phyloP scores from a whole-genome alignment of 2,797 vertebrate genomes.

The Gallirallus australis region DNA sequence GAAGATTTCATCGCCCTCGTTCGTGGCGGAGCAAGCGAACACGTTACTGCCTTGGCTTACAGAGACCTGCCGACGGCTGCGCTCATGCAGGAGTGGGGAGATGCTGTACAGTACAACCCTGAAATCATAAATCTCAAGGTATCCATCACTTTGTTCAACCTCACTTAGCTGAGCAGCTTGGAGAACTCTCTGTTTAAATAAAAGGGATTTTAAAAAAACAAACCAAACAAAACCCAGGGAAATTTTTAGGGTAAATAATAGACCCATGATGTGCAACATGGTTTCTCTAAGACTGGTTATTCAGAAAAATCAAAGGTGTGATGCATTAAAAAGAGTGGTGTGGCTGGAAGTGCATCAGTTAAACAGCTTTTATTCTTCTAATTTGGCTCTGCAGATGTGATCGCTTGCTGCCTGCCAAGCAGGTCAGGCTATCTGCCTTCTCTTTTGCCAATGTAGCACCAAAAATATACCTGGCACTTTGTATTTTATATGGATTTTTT shows the following conservation, averaged over 20 bases:
- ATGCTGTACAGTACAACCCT: slow-evolving; percentile 88
- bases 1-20: slow-evolving; percentile 86
- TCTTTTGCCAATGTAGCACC: neutral
- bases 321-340: neutral
- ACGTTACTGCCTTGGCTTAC: slow-evolving; percentile 81
- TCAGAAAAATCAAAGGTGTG: neutral
- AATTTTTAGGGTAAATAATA: neutral
- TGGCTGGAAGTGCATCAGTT: neutral
- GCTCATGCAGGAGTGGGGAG: slow-evolving; percentile 91
- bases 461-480: neutral
- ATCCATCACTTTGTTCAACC: neutral
- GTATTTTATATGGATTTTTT: neutral
- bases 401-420: neutral
- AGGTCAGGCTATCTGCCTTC: neutral
- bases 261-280: rapidly evolving
- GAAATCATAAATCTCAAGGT: slow-evolving; percentile 88
- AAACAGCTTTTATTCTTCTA: neutral
- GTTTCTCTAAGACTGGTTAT: neutral
- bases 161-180: neutral
- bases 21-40: slow-evolving; percentile 87
- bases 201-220: neutral
- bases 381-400: neutral
- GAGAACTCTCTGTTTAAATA: neutral
- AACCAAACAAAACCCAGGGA: neutral
- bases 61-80: slow-evolving; percentile 83